phyloP scores from a whole-genome alignment of 2,888 invertebrate genomes.

The Mycalesis mineus region DNA sequence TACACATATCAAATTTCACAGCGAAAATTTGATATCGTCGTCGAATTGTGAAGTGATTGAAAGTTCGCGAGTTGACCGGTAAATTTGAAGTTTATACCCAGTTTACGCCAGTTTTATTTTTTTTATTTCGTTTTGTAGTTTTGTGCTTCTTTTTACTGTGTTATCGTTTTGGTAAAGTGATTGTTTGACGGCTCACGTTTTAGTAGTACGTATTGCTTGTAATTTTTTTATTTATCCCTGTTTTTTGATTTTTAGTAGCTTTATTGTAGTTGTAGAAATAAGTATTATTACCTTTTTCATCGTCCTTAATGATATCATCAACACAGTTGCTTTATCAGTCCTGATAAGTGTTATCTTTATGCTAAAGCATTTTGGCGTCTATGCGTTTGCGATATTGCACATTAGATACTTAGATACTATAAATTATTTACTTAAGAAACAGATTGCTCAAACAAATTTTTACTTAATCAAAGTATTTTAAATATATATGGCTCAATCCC shows the following conservation, averaged over 20 bases:
- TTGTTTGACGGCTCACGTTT: slow-evolving; percentile 53
- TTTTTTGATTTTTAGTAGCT: slow-evolving; percentile 32
- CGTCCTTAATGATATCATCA: slow-evolving; percentile 55
- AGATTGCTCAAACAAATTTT: not conserved
- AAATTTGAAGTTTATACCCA: slow-evolving; percentile 40
- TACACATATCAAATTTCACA: slow-evolving; percentile 77
- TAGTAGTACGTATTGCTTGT: slow-evolving; percentile 53
- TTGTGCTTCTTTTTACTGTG: slow-evolving; percentile 47
- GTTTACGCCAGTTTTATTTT: slow-evolving; percentile 33
- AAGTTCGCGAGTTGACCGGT: slow-evolving; percentile 59
- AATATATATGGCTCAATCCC: too few relatives aligned
- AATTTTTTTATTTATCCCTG: slow-evolving; percentile 31
- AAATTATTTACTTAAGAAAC: slow-evolving; percentile 15
- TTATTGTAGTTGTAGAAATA: slow-evolving; percentile 30
- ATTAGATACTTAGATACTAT: slow-evolving; percentile 35
- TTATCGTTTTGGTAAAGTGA: slow-evolving; percentile 60
- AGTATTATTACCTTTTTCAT: slow-evolving; percentile 33
- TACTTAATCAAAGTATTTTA: not conserved
- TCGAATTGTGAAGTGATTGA: slow-evolving; percentile 68
- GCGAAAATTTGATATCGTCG: slow-evolving; percentile 75
- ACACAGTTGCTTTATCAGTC: slow-evolving; percentile 68
- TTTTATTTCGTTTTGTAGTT: slow-evolving; percentile 38
- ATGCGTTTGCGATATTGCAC: slow-evolving; percentile 51
- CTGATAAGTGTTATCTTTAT: slow-evolving; percentile 64
- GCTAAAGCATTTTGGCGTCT: slow-evolving; percentile 38